Evolutionary conservation across 1,140 invertebrate species (phyloP).

Genomic region (Leptinotarsa texana): DNA sequence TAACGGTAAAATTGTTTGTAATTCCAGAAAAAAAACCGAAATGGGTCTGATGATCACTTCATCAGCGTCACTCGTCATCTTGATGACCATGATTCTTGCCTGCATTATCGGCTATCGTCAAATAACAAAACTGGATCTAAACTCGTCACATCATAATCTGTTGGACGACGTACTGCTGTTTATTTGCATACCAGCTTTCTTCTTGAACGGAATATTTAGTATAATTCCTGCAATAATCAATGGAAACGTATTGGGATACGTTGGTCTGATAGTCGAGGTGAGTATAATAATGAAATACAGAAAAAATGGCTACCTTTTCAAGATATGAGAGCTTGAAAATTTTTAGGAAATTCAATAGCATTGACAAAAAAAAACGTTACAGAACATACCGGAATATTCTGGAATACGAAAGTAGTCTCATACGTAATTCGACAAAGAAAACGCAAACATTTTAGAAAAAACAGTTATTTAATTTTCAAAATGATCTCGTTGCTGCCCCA

Average conservation of each 20-base stretch:
- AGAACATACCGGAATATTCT: no score
- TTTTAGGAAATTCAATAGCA: no score
- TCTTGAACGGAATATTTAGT: slow-evolving; percentile 69
- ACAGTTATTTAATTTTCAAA: no score
- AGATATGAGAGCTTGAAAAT: no score
- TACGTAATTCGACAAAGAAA: no score
- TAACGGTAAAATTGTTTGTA: neutral
- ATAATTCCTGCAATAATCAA: slow-evolving; percentile 65
- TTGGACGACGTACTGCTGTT: slow-evolving; percentile 73
- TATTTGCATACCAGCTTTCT: slow-evolving; percentile 74
- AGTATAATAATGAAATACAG: slow-evolving; percentile 29
- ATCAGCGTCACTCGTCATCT: slow-evolving; percentile 31
- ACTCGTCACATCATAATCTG: slow-evolving; percentile 66
- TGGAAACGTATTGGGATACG: slow-evolving; percentile 59
- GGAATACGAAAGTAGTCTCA: no score
- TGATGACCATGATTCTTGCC: slow-evolving; percentile 38
- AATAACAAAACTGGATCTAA: slow-evolving; percentile 64
- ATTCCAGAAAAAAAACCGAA: slow-evolving; percentile 13
- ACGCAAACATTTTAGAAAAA: no score
- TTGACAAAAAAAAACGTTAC: no score
- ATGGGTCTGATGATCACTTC: slow-evolving; percentile 32
- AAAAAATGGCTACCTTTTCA: no score
- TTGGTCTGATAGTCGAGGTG: slow-evolving; percentile 63
- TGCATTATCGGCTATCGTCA: slow-evolving; percentile 38
- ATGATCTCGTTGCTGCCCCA: no score